These are phyloP conservation scores for Spisula subtruncata DNA, from an alignment of 2,888 invertebrate species.

Conservation along the genomic window DNA sequence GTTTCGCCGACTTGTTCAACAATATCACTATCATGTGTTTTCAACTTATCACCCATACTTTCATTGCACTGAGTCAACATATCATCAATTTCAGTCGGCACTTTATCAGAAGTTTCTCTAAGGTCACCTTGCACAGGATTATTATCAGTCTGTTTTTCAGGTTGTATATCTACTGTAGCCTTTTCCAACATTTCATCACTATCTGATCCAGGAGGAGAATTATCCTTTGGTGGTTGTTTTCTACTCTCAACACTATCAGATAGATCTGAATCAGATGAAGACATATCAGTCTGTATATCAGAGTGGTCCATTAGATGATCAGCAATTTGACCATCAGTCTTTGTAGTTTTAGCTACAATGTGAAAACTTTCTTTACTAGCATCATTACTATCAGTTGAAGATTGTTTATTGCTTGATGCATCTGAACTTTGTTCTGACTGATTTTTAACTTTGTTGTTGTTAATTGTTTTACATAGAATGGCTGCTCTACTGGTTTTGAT, in stretches of 20 bases:
- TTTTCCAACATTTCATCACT: not conserved
- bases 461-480: not conserved
- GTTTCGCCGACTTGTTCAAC: not conserved
- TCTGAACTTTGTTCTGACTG: not conserved
- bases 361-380: not conserved
- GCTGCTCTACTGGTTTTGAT: conserved; percentile 5
- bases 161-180: not conserved
- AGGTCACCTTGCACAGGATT: not conserved
- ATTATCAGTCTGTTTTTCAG: not conserved
- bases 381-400: not conserved
- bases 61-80: not conserved
- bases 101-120: not conserved
- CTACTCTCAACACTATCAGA: not conserved
- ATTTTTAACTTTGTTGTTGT: too few species aligned
- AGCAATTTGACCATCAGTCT: too few species aligned
- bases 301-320: too few species aligned
- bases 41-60: not conserved
- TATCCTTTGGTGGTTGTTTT: not conserved
- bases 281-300: too few species aligned
- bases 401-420: too few species aligned
- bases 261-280: too few species aligned
- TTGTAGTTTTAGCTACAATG: too few species aligned
- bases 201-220: not conserved
- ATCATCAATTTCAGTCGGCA: not conserved
- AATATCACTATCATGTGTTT: not conserved